A percentile compares a stretch with the other conserved stretches of the same genome.
phyloP scores from a whole-genome alignment of 1,140 invertebrate genomes.

The Tachypleus tridentatus region DNA sequence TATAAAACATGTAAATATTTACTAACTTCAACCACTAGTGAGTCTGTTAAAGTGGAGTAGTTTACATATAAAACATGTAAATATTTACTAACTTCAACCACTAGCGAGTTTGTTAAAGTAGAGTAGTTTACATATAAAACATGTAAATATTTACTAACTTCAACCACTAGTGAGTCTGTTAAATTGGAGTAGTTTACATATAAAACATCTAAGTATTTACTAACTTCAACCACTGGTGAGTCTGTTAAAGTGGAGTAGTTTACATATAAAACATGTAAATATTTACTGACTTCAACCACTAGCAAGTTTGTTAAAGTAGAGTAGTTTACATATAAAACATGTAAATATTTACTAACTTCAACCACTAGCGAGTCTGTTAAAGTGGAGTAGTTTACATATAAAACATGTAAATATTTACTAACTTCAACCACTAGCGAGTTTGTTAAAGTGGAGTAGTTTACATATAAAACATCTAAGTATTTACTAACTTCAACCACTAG shows the following conservation, averaged over 20 bases:
- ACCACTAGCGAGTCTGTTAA: slow-evolving; percentile 3
- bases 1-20: slow-evolving; percentile 8
- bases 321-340: slow-evolving; percentile 9
- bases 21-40: not conserved
- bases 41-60: slow-evolving; percentile 10
- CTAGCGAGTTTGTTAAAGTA: slow-evolving; percentile 9
- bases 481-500: not conserved
- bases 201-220: slow-evolving; percentile 7
- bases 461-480: slow-evolving; percentile 8
- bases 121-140: slow-evolving; percentile 7
- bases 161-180: slow-evolving; percentile 1
- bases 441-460: slow-evolving; percentile 10
- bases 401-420: slow-evolving; percentile 7
- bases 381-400: slow-evolving; percentile 6
- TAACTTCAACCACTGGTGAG: not conserved
- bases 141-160: not conserved
- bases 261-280: slow-evolving; percentile 9
- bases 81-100: not conserved
- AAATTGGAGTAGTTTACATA: slow-evolving; percentile 8
- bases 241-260: slow-evolving; percentile 10
- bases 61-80: slow-evolving; percentile 9
- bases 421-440: not conserved
- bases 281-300: not conserved
- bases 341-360: not conserved
- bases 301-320: slow-evolving; percentile 11